Conservation (phyloP, 2,797 vertebrate genomes). For the Synanceia verrucosa region DNA sequence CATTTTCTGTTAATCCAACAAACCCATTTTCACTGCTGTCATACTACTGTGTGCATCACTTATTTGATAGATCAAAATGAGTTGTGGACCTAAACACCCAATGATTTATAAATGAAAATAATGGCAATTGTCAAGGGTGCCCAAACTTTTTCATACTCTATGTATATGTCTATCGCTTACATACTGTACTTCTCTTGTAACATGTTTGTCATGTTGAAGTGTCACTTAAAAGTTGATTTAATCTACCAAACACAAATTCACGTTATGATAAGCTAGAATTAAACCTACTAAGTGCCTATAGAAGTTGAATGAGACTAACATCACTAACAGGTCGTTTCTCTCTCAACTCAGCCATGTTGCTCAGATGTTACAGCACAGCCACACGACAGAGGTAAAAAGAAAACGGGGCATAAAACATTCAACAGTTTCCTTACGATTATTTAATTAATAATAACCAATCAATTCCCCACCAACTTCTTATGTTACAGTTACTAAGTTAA, state of each 20-base stretch:
- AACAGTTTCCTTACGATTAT: fast-evolving
- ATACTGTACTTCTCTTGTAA: background rate
- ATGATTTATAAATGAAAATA: no score
- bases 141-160: no score
- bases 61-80: no score
- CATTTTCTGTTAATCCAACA: no score
- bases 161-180: background rate
- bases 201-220: no score
- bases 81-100: no score
- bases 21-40: no score
- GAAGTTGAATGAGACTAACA: background rate
- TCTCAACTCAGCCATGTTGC: slow-evolving; percentile 3
- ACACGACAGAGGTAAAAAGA: background rate
- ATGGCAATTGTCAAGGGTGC: no score
- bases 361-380: background rate
- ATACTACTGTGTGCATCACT: no score
- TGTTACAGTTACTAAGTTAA: slow-evolving; percentile 43
- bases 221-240: background rate
- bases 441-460: fast-evolving
- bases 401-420: background rate
- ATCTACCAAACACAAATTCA: background rate
- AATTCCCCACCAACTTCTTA: background rate
- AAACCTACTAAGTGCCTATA: background rate
- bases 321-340: background rate
- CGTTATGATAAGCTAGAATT: background rate